Evolutionary conservation across 2,888 invertebrate genomes (phyloP).

Genomic region (Pseudeuparius sepicola): DNA sequence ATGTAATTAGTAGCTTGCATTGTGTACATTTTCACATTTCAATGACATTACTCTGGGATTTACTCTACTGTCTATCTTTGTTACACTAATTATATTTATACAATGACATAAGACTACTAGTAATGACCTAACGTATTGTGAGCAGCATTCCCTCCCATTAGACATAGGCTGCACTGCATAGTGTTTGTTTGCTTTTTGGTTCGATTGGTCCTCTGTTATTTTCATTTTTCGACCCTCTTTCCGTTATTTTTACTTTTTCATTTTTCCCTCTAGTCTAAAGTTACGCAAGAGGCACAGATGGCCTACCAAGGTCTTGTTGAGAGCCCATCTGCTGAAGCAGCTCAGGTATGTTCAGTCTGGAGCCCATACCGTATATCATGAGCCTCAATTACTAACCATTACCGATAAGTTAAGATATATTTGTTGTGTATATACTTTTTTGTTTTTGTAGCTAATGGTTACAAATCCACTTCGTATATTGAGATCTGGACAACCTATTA

Average conservation of each 20-base stretch:
- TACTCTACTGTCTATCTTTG: too few species aligned
- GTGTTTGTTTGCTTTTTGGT: too few species aligned
- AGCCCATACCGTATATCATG: background rate
- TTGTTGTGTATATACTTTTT: too few species aligned
- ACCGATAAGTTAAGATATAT: background rate
- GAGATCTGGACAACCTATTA: conserved; percentile 47
- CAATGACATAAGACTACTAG: too few species aligned
- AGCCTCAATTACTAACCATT: background rate
- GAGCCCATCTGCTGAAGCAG: conserved; percentile 37
- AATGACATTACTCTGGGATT: too few species aligned
- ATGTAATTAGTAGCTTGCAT: too few species aligned
- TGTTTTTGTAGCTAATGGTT: conserved; percentile 31
- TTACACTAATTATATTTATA: too few species aligned
- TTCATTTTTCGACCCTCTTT: conserved; percentile 17
- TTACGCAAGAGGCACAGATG: conserved; percentile 82
- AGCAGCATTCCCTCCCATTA: too few species aligned
- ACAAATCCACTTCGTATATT: conserved; percentile 58
- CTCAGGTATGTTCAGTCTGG: conserved; percentile 34
- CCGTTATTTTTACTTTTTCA: conserved; percentile 28
- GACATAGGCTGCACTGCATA: too few species aligned
- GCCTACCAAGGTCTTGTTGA: conserved; percentile 91
- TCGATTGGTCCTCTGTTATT: too few species aligned
- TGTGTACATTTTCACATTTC: too few species aligned
- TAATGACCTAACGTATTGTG: too few species aligned
- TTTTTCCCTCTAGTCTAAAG: conserved; percentile 54